These are phyloP conservation scores for Mus musculus DNA, from an alignment of 2,113 vertebrate genomes.

Conservation along the genomic window GRCm39 chr10:117209501-117210000, in stretches of 20 bases:
- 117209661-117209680: constrained; percentile 45
- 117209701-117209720: constrained; percentile 14
- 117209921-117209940: not conserved
- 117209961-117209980: too few relatives aligned
- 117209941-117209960: too few relatives aligned
- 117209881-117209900: not conserved
- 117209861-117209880: not conserved
- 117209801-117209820: not conserved
- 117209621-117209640: constrained; percentile 33
- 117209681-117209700: constrained; percentile 53
- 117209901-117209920: not conserved
- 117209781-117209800: not conserved
- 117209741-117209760: not conserved
- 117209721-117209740: not conserved
- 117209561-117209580: not conserved
- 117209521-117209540: constrained; percentile 19
- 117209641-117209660: not conserved
- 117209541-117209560: constrained; percentile 33
- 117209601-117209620: constrained; percentile 38
- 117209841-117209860: not conserved
- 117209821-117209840: not conserved
- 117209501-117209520: not conserved
- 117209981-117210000: too few relatives aligned
- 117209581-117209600: not conserved
- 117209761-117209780: not conserved